Base-by-base conservation (phyloP, 1,140 invertebrate species). In the Camponotus pennsylvanicus region DNA sequence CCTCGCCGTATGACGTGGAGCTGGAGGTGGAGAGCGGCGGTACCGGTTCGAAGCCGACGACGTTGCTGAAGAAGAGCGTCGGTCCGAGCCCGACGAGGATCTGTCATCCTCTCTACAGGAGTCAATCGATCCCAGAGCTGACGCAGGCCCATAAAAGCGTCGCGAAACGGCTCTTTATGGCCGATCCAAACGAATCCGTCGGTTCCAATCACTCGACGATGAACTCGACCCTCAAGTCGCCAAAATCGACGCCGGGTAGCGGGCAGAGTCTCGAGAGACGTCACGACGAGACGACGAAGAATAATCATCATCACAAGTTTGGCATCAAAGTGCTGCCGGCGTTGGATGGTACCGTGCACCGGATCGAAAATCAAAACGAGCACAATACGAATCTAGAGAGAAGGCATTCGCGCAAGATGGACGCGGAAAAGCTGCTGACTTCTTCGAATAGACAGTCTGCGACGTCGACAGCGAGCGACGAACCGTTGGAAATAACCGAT, bases 1-100 rank as follows among this genome's bases (percentile, higher is more conserved):
- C 98, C 1, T 98, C 98, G n/a, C 98, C 98, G 0, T 99, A 99
- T 92, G 98, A 98, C 88, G 97, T 98, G 2, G 96, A 96, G 59
- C 94, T 98, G 7, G 96, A 97, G 88, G 96, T 97, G n/a, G 96
- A 96, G 79, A 96, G 95, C 89, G 95, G 95, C 1, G 95, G 93
- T 92, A 95, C 90, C 92, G 96, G 94, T 91, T 96, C 95, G 79
- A 96, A 94, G 92, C 95, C 95, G 2, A 92, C 95, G n/a, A 96
- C 94, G 1, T 88, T 95, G 13, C 78, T 95, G 59, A 95, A 95
- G 93, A 96, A 95, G 92, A 96, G 90, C 82, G 93, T 93, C 13
- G 95, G 92, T 69, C 95, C 90, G 88, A 96, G 78, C 95, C 95
- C 92, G 49, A 95, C 92, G 88, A 96, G 95, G 92, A 96, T 96